Percentiles rank a stretch among this genome's conserved stretches.
These are phyloP conservation scores for Poecilobothrus nobilitatus DNA, from an alignment of 2,888 invertebrate genomes.

Conservation along the genomic window DNA sequence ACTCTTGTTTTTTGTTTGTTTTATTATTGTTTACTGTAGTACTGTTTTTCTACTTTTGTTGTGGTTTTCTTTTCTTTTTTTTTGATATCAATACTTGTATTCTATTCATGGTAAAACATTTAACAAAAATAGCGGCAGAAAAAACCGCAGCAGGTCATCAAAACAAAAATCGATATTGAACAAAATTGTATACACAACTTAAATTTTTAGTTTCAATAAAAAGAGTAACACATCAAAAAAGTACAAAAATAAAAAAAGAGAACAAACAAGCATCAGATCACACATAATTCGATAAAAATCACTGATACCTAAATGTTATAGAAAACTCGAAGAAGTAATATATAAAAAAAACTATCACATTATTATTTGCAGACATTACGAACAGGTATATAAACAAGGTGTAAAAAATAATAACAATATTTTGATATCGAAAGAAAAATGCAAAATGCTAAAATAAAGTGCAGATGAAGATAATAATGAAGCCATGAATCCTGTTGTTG, in stretches of 20 bases:
- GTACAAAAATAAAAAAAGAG: background rate
- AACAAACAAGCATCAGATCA: background rate
- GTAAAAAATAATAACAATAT: no score
- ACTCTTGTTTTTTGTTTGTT: background rate
- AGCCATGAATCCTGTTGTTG: no score
- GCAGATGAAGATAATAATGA: no score
- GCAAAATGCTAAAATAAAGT: no score
- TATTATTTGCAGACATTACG: background rate
- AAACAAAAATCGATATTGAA: background rate
- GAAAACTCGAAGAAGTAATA: background rate
- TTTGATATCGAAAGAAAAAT: no score
- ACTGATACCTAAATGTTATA: background rate
- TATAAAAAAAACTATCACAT: background rate
- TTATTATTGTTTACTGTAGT: no score
- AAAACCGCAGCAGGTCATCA: background rate
- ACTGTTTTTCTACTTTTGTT: no score
- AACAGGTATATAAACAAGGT: background rate
- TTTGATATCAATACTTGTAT: background rate
- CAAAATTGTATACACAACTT: background rate
- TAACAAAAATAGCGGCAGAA: background rate
- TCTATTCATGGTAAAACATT: background rate
- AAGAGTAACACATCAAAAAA: background rate
- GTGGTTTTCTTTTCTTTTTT: no score
- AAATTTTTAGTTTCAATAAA: background rate
- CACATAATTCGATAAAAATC: slow-evolving; percentile 1